Conservation (phyloP, 2,113 vertebrate species). For the Ancistrus triradiatus region DNA sequence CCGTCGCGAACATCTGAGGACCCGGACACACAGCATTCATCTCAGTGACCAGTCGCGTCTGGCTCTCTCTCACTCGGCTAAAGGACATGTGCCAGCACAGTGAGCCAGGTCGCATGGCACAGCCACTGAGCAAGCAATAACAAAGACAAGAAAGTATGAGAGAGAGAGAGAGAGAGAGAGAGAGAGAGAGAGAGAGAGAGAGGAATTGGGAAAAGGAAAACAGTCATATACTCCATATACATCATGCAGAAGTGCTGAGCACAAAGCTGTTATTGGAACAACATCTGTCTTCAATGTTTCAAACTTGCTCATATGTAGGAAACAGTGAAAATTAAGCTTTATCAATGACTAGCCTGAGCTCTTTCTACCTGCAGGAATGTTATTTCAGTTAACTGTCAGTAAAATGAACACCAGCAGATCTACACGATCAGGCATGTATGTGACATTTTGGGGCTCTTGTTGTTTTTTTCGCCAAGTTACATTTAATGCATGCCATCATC, state of each 20-base stretch:
- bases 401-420: constrained; percentile 42
- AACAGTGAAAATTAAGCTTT: constrained; percentile 3
- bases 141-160: constrained; percentile 1
- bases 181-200: neutral
- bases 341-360: constrained; percentile 18
- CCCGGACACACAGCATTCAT: constrained; percentile 55
- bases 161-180: neutral
- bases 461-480: too few species aligned
- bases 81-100: constrained; percentile 63
- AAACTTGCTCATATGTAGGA: constrained; percentile 3
- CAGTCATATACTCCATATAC: neutral
- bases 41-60: constrained; percentile 45
- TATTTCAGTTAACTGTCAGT: constrained; percentile 48
- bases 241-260: constrained; percentile 4
- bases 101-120: constrained; percentile 52
- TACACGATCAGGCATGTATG: constrained; percentile 23
- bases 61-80: constrained; percentile 73
- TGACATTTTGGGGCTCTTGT: constrained; percentile 41
- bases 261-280: neutral
- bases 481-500: too few species aligned
- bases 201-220: neutral
- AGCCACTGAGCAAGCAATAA: constrained; percentile 9
- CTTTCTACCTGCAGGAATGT: constrained; percentile 26
- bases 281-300: constrained; percentile 4
- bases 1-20: constrained; percentile 72